These are phyloP conservation scores for Odontomachus brunneus DNA, from an alignment of 1,140 invertebrate species.

Conservation along the genomic window DNA sequence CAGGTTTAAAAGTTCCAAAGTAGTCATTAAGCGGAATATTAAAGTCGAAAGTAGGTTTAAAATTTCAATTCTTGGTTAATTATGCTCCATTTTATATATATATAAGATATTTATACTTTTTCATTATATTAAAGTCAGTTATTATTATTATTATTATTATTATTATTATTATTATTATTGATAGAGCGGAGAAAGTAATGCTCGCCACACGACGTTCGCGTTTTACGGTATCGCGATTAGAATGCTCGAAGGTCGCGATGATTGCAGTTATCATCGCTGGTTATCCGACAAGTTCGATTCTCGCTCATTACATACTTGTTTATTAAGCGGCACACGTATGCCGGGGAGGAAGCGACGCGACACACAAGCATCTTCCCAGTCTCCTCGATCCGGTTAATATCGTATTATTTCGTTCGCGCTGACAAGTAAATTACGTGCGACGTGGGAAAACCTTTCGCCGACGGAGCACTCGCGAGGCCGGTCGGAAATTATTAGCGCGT, in stretches of 20 bases:
- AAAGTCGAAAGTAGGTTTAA: too few relatives aligned
- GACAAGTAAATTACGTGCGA: slow-evolving; percentile 31
- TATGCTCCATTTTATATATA: too few relatives aligned
- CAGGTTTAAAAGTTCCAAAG: too few relatives aligned
- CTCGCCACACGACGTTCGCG: slow-evolving; percentile 27
- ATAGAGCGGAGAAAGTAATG: slow-evolving; percentile 65
- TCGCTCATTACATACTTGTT: slow-evolving; percentile 42
- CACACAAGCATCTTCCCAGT: slow-evolving; percentile 17
- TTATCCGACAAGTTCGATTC: slow-evolving; percentile 36
- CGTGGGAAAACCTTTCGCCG: background rate
- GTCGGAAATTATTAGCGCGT: background rate
- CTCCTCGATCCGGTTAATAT: slow-evolving; percentile 36
- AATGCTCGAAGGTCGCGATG: slow-evolving; percentile 32
- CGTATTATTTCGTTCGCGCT: slow-evolving; percentile 45
- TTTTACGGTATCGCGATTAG: slow-evolving; percentile 48
- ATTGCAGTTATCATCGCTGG: background rate
- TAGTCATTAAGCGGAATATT: too few relatives aligned
- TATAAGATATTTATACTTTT: too few relatives aligned
- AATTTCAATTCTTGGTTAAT: too few relatives aligned
- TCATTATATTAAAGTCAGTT: too few relatives aligned
- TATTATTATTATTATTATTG: too few relatives aligned
- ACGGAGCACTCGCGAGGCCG: background rate
- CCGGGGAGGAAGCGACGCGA: slow-evolving; percentile 17
- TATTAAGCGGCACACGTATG: slow-evolving; percentile 30
- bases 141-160: too few relatives aligned